phyloP scores from a whole-genome alignment of 2,113 vertebrate genomes.

The Hassar affinis region DNA sequence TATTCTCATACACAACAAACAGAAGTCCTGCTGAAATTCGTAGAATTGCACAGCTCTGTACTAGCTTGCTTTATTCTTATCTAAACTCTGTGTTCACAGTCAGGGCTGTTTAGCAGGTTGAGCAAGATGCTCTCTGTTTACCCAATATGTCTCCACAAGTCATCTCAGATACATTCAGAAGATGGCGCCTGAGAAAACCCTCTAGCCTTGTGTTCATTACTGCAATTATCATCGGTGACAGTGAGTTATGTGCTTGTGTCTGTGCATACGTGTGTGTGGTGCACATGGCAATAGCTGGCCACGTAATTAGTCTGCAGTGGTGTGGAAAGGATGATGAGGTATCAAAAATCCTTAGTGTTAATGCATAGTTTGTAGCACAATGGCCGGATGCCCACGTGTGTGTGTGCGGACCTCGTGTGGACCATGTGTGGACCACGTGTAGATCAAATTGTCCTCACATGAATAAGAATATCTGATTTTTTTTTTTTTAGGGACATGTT shows the following conservation, averaged over 20 bases:
- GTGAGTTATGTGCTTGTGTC: not conserved
- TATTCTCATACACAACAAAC: not conserved
- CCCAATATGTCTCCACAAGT: slow-evolving; percentile 30
- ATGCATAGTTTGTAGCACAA: not conserved
- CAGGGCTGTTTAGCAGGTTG: slow-evolving; percentile 33
- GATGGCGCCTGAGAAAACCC: slow-evolving; percentile 24
- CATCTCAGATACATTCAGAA: slow-evolving; percentile 24
- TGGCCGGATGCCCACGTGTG: not conserved
- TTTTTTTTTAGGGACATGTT: no score
- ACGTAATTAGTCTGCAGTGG: slow-evolving; percentile 33
- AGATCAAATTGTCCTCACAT: no score
- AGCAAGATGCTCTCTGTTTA: slow-evolving; percentile 39
- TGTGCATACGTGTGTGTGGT: not conserved
- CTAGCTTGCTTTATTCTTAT: not conserved
- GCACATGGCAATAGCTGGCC: not conserved
- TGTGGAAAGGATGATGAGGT: slow-evolving; percentile 16
- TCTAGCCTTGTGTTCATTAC: slow-evolving; percentile 40
- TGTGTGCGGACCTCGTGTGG: no score
- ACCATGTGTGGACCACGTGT: no score
- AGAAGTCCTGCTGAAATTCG: not conserved
- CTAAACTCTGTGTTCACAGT: slow-evolving; percentile 3
- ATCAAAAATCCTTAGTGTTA: slow-evolving; percentile 7
- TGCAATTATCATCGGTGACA: slow-evolving; percentile 46
- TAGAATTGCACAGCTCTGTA: not conserved
- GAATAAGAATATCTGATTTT: no score